Conservation (phyloP, 2,888 invertebrate species). For the Xanthia togata region DNA sequence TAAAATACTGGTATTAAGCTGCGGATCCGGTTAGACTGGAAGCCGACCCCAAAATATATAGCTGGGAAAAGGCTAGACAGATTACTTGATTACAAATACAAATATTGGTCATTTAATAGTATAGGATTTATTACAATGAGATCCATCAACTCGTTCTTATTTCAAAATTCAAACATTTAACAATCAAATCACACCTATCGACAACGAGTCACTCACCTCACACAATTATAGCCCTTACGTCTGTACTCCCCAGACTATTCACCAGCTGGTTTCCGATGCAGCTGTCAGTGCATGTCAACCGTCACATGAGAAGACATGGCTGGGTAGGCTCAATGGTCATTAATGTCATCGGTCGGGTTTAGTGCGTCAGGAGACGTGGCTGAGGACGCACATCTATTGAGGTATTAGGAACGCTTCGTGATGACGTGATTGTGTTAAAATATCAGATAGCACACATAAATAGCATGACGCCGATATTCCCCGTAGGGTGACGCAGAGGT, state of each 20-base stretch:
- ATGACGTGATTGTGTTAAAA: not conserved
- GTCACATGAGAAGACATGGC: conserved; percentile 51
- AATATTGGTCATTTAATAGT: too few species aligned
- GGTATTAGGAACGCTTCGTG: conserved; percentile 27
- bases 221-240: conserved; percentile 39
- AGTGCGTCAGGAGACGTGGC: conserved; percentile 38
- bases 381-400: conserved; percentile 24
- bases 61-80: too few species aligned
- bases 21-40: too few species aligned
- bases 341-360: conserved; percentile 56
- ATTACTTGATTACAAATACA: too few species aligned
- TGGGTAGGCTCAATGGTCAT: conserved; percentile 58
- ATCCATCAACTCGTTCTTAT: not conserved
- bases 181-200: conserved; percentile 26
- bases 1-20: too few species aligned
- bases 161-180: conserved; percentile 6
- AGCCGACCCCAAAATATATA: too few species aligned
- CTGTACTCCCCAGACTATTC: conserved; percentile 38
- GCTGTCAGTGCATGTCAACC: conserved; percentile 55
- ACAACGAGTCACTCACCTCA: conserved; percentile 15
- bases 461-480: not conserved
- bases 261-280: conserved; percentile 51
- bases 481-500: not conserved
- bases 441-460: not conserved
- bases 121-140: too few species aligned